Percentiles rank a stretch among this genome's conserved stretches.
phyloP scores from a whole-genome alignment of 2,888 invertebrate species.

The Diaprepes abbreviatus region DNA sequence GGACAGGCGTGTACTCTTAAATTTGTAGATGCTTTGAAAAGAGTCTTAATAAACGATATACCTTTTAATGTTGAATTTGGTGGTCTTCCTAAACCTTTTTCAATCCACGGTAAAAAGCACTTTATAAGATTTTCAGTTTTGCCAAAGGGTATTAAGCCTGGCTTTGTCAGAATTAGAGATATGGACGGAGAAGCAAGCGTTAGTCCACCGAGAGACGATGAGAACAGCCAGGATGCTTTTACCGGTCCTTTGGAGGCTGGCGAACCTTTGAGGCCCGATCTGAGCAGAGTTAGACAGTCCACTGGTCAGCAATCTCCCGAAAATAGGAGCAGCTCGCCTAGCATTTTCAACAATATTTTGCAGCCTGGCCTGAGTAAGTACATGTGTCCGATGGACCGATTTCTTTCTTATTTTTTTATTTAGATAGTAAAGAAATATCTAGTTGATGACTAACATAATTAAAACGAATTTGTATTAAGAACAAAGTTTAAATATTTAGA shows the following conservation, averaged over 20 bases:
- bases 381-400: constrained; percentile 8
- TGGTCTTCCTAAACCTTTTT: constrained; percentile 84
- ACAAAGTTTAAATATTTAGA: too few relatives aligned
- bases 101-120: constrained; percentile 81
- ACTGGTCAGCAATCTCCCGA: constrained; percentile 59
- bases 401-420: background rate
- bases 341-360: constrained; percentile 61
- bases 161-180: constrained; percentile 77
- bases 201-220: constrained; percentile 56
- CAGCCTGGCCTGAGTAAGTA: constrained; percentile 64
- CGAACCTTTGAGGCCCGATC: constrained; percentile 61
- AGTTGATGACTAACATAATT: too few relatives aligned
- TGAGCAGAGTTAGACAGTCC: constrained; percentile 28
- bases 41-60: constrained; percentile 84
- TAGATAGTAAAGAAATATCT: background rate
- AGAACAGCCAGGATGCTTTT: constrained; percentile 54
- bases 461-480: too few relatives aligned
- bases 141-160: constrained; percentile 81
- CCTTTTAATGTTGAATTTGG: constrained; percentile 87
- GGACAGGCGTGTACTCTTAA: constrained; percentile 81
- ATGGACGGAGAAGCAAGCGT: constrained; percentile 74
- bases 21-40: constrained; percentile 83
- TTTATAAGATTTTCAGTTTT: constrained; percentile 85
- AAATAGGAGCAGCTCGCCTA: constrained; percentile 63
- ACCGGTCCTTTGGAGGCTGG: constrained; percentile 52